Base-by-base conservation (phyloP, 2,888 invertebrate species). In the Orthonevra nobilis region DNA sequence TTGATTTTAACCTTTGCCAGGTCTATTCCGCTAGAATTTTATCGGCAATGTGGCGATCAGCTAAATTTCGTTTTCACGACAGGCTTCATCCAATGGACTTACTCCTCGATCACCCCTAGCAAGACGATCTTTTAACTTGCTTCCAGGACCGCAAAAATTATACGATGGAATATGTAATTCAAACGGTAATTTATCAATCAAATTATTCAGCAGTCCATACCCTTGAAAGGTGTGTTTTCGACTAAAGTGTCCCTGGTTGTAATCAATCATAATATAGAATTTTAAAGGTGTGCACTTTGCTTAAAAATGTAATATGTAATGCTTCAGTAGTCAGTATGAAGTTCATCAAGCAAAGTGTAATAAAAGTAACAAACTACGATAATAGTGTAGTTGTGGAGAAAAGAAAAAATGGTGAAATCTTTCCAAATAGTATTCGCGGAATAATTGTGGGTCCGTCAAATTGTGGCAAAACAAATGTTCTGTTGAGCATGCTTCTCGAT, bases 91-190 rank as follows among this genome's bases (percentile, higher is more conserved):
- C 1, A 84, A 66, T 14, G 46, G 70, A 77, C 84, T 84, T 2
- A 84, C 81, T 7, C 84, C 83, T 1, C 52, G 46, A 79, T 84
- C 83, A 54, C 83, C 82, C 19, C 83, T 72, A 3, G 61, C 73
- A 32, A 85, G 81, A 38, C 84, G 68, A 72, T 84, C 50, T 30
- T 48, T 34, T 70, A 85, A 63, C 73, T 84, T 82, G 23, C 83
- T 84, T 9, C 84, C 84, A 7, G 83, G 83, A 12, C 83, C 84
- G 74, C 83, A 85, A 64, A 82, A 85, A 30, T 85, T 83, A 81
- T 85, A 85, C 3, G 82, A 82, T 3, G 82, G 83, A 12, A 83
- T 20, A 82, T 82, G 81, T 15, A 79, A 12, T 40, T 83, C 83
- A 34, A 83, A 23, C 5, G 83, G 83, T 34, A 83, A 40, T 19